These are phyloP conservation scores for Rhimphoctona megacephalus DNA, from an alignment of 2,888 invertebrate genomes.

Conservation along the genomic window DNA sequence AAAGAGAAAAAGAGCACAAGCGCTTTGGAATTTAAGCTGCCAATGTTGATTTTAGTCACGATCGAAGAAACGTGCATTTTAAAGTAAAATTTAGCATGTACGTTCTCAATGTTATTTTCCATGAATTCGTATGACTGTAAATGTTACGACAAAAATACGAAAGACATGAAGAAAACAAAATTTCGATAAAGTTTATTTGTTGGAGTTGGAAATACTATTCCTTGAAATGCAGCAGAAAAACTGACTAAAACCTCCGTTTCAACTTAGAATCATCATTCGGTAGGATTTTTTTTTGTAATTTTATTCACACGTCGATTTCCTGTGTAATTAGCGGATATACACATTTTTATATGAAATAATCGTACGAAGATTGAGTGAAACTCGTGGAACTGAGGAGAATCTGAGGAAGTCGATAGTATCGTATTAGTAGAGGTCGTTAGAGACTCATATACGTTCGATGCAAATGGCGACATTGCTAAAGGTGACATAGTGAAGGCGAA, in stretches of 20 bases:
- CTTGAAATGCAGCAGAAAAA: too few relatives aligned
- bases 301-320: neutral
- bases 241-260: neutral
- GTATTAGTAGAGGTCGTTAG: conserved; percentile 42
- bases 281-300: neutral
- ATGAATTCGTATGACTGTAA: neutral
- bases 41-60: neutral
- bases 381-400: neutral
- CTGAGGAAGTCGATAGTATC: conserved; percentile 33
- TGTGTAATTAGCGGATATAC: neutral
- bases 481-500: conserved; percentile 24
- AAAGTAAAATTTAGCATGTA: neutral
- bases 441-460: conserved; percentile 14
- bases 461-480: neutral
- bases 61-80: neutral
- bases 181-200: too few relatives aligned
- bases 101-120: neutral
- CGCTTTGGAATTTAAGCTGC: neutral
- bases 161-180: neutral
- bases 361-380: conserved; percentile 30
- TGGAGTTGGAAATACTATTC: too few relatives aligned
- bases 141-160: neutral
- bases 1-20: conserved; percentile 14
- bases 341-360: conserved; percentile 15
- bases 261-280: neutral